Evolutionary conservation across 2,797 vertebrate genomes (phyloP).

Genomic region (Enteromius trimaculatus): DNA sequence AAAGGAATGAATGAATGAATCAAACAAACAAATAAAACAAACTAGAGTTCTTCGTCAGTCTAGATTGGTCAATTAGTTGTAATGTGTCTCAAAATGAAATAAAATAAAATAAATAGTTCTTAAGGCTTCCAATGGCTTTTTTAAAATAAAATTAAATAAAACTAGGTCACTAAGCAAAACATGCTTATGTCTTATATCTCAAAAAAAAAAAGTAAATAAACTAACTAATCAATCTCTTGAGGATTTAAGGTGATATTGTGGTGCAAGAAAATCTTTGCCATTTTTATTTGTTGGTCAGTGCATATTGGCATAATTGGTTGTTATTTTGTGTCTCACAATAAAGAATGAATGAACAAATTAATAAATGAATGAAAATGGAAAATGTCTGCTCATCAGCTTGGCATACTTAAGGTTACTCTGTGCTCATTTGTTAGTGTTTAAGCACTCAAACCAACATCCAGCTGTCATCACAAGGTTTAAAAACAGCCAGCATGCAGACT

Average conservation of each 20-base stretch:
- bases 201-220: neutral
- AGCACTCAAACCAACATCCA: neutral
- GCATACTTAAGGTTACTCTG: neutral
- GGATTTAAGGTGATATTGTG: neutral
- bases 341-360: neutral
- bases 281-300: neutral
- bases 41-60: neutral
- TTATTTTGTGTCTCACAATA: neutral
- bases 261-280: neutral
- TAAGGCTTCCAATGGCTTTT: too few species aligned
- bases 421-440: neutral
- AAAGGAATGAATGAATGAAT: neutral
- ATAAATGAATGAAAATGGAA: neutral
- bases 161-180: neutral
- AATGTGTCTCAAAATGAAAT: neutral
- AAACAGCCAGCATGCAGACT: constrained; percentile 26
- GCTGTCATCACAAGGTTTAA: constrained; percentile 39
- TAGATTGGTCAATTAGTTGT: neutral
- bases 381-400: neutral
- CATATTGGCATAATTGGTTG: neutral
- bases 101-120: neutral
- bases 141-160: too few species aligned
- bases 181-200: neutral
- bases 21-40: neutral
- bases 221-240: neutral